These are phyloP conservation scores for Hippocampus mohnikei DNA, from an alignment of 2,113 vertebrate genomes.

Conservation along the genomic window DNA sequence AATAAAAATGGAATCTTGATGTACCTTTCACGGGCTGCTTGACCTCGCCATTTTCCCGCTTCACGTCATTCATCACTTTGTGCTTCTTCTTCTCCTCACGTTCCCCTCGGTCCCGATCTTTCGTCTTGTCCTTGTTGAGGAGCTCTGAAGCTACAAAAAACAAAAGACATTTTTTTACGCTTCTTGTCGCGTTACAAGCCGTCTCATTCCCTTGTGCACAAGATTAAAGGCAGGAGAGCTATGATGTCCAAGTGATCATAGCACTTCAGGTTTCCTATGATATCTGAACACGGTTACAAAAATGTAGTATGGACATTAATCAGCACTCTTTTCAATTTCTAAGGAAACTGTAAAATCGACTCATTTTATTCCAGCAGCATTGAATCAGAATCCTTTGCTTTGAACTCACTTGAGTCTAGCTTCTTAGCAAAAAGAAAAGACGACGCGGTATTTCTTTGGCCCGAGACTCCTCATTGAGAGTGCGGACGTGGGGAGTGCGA, in stretches of 20 bases:
- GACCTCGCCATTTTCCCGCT: constrained; percentile 93
- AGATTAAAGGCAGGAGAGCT: not conserved
- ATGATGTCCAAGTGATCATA: not conserved
- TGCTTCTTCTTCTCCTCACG: constrained; percentile 80
- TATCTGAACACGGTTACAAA: too few species aligned
- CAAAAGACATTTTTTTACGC: too few species aligned
- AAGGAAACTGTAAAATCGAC: not conserved
- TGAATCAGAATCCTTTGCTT: constrained; percentile 30
- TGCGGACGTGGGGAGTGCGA: constrained; percentile 34
- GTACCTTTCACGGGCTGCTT: constrained; percentile 88
- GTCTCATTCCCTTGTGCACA: not conserved
- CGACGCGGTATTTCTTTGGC: not conserved
- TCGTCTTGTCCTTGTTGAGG: constrained; percentile 78
- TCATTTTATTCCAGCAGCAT: not conserved
- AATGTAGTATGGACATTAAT: too few species aligned
- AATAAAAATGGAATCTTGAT: not conserved
- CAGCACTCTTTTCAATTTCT: not conserved
- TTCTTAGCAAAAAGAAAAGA: constrained; percentile 22
- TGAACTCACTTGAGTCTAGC: constrained; percentile 46
- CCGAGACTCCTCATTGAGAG: constrained; percentile 28
- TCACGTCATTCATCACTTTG: constrained; percentile 87
- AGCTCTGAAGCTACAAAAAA: constrained; percentile 72
- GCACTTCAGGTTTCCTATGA: not conserved
- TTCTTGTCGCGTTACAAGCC: too few species aligned
- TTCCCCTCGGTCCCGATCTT: constrained; percentile 43